Base-by-base conservation (phyloP, 2,797 vertebrate genomes). In the Cossypha caffra region DNA sequence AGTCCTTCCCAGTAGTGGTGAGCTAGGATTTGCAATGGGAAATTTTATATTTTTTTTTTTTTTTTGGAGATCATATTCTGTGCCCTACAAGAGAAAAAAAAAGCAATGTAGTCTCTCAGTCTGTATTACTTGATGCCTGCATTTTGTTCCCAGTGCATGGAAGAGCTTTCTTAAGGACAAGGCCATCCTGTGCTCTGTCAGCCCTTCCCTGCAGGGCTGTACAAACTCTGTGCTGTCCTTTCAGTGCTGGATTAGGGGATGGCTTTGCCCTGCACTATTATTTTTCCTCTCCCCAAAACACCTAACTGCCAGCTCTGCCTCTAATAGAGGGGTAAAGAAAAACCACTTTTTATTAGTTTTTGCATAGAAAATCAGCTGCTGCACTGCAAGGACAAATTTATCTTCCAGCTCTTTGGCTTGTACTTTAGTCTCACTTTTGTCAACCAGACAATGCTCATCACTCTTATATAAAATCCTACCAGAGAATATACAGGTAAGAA, bases 371-470 rank as follows among this genome's bases (percentile, higher is more conserved):
- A 87, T 83, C 50, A 78, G n/a, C 4, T 3, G 45, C 59, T 76
- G 67, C 35, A 4, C 38, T 67, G 67, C 3, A 3, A 86, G 71
- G 61, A 87, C 1, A 4, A 71, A 92, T 85, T 88, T 75, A 45
- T 93, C 66, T 90, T 80, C 54, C 66, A 91, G 33, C n/a, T 92
- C 66, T 86, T 93, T 25, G 8, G 21, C 76, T 81, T 90, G 63
- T 86, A 54, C 68, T 88, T 92, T 33, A 88, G 81, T 87, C 50
- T 35, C 68, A 77, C 83, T 94, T 81, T 75, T 93, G 73, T 96
- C 88, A 95, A 78, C 25, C 25, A 91, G 91, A 94, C 91, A 95
- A 80, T 73, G 85, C 84, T 92, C 85, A 59, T 89, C 72, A 71
- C 66, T 93, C 94, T 37, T 2, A 64, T 29, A 58, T 59, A 85